These are phyloP conservation scores for Irena cyanogastra DNA, from an alignment of 2,113 vertebrate species.

Conservation along the genomic window DNA sequence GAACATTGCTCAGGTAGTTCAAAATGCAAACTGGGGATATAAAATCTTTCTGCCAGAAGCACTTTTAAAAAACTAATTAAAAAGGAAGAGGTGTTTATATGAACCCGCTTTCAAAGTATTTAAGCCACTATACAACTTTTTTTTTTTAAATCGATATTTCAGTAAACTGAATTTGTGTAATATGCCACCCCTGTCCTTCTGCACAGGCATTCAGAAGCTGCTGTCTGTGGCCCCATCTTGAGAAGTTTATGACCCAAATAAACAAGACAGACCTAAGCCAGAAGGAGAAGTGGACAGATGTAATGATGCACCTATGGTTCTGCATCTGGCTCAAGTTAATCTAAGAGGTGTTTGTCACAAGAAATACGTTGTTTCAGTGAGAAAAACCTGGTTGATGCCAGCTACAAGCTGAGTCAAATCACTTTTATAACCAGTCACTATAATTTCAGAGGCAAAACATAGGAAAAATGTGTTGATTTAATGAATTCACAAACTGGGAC, in stretches of 20 bases:
- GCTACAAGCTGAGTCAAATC: not conserved
- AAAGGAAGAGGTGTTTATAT: not conserved
- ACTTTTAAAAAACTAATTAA: not conserved
- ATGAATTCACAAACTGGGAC: not conserved
- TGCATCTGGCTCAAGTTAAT: not conserved
- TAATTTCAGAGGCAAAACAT: not conserved
- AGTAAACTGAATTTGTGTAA: not conserved
- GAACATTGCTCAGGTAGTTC: not conserved
- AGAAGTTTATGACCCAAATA: not conserved
- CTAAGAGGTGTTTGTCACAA: not conserved
- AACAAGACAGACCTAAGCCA: not conserved
- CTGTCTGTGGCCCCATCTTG: not conserved
- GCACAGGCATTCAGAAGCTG: not conserved
- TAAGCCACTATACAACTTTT: not conserved
- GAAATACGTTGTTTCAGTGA: not conserved
- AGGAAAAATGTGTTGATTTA: not conserved
- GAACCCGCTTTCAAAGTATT: not conserved
- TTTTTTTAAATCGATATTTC: not conserved
- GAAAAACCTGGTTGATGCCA: not conserved
- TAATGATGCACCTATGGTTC: not conserved
- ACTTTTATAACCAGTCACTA: not conserved
- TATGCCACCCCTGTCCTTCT: not conserved
- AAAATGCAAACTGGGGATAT: not conserved
- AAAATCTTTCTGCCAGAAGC: not conserved
- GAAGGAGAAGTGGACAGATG: not conserved